Percentiles rank a stretch among this genome's conserved stretches.
Evolutionary conservation across 2,113 vertebrate genomes (phyloP).

Genomic region (Probosciger aterrimus): DNA sequence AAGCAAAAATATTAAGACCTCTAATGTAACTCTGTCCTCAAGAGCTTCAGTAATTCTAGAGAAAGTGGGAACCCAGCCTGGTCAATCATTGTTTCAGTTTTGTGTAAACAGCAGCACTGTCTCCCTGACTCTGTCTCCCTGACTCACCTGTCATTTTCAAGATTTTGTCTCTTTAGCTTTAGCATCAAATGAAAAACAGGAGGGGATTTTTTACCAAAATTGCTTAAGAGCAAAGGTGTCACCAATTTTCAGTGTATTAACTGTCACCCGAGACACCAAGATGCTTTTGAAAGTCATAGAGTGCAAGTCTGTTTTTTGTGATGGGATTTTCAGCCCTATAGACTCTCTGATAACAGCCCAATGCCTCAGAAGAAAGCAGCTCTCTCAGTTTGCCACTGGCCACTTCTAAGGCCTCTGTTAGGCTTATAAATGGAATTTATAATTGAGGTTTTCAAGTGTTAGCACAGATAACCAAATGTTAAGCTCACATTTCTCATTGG

Average conservation of each 20-base stretch:
- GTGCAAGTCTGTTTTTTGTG: not conserved
- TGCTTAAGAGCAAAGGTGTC: not conserved
- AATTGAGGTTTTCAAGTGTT: not conserved
- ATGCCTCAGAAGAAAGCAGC: not conserved
- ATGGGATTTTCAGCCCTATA: not conserved
- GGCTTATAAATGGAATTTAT: not conserved
- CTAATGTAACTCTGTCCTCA: accelerated
- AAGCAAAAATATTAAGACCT: not conserved
- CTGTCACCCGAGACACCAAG: not conserved
- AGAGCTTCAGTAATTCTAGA: not conserved
- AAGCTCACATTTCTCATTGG: not conserved
- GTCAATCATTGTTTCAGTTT: not conserved
- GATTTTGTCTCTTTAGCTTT: not conserved
- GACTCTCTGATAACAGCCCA: not conserved
- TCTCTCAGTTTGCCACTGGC: not conserved
- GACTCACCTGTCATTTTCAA: not conserved
- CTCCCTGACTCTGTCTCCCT: not conserved
- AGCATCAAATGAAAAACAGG: not conserved
- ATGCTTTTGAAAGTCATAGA: not conserved
- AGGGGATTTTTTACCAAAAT: not conserved
- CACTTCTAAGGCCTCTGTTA: not conserved
- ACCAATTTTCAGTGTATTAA: not conserved
- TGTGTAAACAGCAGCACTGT: not conserved
- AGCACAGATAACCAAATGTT: not conserved
- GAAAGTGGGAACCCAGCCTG: not conserved